Percentiles rank a stretch among this genome's conserved stretches.
Evolutionary conservation across 2,113 vertebrate species (phyloP).

Genomic region (Myotis davidii): DNA sequence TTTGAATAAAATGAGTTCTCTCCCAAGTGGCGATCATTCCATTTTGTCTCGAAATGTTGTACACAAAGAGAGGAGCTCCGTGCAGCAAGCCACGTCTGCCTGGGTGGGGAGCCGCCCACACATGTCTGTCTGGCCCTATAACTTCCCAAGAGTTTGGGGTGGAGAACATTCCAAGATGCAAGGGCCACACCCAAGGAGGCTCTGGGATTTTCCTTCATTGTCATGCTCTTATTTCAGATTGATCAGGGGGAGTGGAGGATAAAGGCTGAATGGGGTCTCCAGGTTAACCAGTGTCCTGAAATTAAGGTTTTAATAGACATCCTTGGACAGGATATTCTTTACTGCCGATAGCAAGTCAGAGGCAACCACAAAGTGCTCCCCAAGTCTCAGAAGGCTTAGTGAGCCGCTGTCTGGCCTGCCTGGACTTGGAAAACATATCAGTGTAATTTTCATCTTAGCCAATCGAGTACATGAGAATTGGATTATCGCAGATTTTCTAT

Average conservation of each 20-base stretch:
- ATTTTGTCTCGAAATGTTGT: slow-evolving; percentile 34
- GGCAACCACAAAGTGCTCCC: background rate
- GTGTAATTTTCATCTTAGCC: background rate
- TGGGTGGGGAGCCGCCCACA: background rate
- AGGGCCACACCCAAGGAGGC: background rate
- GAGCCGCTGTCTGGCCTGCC: background rate
- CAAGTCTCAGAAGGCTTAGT: slow-evolving; percentile 2
- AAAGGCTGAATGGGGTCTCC: background rate
- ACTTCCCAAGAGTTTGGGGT: background rate
- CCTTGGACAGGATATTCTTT: background rate
- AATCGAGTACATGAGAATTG: background rate
- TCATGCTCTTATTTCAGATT: background rate
- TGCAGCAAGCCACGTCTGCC: background rate
- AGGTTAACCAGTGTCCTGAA: slow-evolving; percentile 44
- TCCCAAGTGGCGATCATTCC: slow-evolving; percentile 17
- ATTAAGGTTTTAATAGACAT: slow-evolving; percentile 26
- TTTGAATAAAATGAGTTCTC: slow-evolving; percentile 65
- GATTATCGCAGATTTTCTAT: slow-evolving; percentile 46
- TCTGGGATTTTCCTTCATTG: background rate
- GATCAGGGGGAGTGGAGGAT: background rate
- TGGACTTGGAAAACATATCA: background rate
- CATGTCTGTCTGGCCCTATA: background rate
- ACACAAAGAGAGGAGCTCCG: background rate
- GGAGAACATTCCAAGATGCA: background rate
- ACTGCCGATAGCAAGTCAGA: background rate